Percentiles rank a stretch among this genome's conserved stretches.
Conservation (phyloP, 2,888 invertebrate genomes). For the Dolichopus griseipennis region DNA sequence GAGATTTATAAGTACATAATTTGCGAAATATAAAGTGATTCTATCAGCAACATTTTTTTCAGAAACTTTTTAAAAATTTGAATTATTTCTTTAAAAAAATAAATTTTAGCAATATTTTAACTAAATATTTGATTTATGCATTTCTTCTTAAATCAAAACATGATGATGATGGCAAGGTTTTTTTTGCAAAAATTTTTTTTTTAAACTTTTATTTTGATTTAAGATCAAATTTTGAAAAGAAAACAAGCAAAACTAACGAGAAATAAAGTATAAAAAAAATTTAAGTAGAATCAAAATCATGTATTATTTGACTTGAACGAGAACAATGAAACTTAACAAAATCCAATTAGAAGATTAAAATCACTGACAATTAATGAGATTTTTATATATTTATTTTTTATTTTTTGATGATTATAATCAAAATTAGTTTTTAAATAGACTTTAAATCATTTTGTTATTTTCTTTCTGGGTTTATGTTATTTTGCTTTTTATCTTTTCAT, state of each 20-base stretch:
- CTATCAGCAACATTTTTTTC: too few relatives aligned
- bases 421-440: not conserved
- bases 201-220: not conserved
- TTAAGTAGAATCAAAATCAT: not conserved
- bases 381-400: not conserved
- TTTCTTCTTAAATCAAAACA: not conserved
- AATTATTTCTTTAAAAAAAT: not conserved
- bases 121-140: not conserved
- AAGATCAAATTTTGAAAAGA: not conserved
- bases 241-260: too few relatives aligned
- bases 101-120: not conserved
- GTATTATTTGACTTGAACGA: not conserved
- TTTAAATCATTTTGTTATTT: not conserved
- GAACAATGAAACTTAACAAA: not conserved
- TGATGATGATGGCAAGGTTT: not conserved
- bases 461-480: not conserved
- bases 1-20: too few relatives aligned
- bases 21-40: too few relatives aligned
- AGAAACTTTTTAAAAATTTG: too few relatives aligned
- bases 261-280: too few relatives aligned
- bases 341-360: conserved; percentile 1
- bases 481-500: too few relatives aligned
- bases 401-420: not conserved
- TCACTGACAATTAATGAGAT: not conserved
- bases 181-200: too few relatives aligned